phyloP scores from a whole-genome alignment of 2,113 vertebrate genomes.

The Gorilla gorilla region DNA sequence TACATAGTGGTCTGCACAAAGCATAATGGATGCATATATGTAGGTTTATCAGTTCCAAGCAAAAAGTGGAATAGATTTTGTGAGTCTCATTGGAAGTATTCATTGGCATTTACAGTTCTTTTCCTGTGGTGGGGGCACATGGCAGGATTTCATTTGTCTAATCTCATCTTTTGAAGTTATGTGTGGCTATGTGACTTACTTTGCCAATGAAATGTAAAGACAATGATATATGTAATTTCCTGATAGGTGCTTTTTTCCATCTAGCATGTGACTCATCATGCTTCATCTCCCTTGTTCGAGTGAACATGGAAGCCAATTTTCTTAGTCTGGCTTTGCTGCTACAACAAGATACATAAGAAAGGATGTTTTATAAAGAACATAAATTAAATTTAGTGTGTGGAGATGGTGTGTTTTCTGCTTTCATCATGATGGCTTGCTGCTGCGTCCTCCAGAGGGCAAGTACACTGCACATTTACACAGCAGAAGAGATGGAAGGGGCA shows the following conservation, averaged over 20 bases:
- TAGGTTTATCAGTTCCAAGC: neutral
- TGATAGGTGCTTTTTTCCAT: neutral
- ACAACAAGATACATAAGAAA: neutral
- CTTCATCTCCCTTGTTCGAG: neutral
- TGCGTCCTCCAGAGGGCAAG: too few relatives aligned
- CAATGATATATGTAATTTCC: neutral
- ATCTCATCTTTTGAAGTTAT: neutral
- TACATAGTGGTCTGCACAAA: neutral
- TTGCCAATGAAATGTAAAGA: neutral
- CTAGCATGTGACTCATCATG: neutral
- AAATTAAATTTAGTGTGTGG: neutral
- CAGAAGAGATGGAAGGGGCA: neutral
- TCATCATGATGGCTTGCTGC: neutral
- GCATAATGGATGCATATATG: neutral
- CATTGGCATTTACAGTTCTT: neutral
- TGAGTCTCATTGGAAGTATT: neutral
- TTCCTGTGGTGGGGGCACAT: rapidly evolving
- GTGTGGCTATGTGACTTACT: neutral
- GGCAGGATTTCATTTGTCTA: neutral
- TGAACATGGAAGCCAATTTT: neutral
- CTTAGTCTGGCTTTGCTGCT: too few relatives aligned
- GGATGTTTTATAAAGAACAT: neutral
- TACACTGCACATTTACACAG: neutral
- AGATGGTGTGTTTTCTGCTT: neutral
- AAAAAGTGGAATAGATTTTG: neutral